A percentile compares a stretch with the other conserved stretches of the same genome.
phyloP scores from a whole-genome alignment of 2,113 vertebrate genomes.

The Phalacrocorax pelagicus region DNA sequence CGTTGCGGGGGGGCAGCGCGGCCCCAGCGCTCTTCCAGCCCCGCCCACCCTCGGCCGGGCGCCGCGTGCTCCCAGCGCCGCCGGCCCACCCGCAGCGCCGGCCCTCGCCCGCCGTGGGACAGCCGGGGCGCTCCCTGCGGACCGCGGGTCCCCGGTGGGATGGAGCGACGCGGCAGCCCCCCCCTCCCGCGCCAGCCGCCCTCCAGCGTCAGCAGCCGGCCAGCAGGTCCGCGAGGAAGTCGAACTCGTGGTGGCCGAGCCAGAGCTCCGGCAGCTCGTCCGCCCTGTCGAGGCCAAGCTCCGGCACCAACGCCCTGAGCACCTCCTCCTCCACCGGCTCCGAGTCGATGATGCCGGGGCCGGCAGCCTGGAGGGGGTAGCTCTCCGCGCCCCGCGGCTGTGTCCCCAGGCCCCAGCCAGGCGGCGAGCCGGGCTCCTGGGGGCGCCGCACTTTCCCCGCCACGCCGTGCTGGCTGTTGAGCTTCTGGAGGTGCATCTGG shows the following conservation, averaged over 20 bases:
- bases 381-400: background rate
- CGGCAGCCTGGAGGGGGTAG: background rate
- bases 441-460: background rate
- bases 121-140: no score
- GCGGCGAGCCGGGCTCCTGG: background rate
- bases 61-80: no score
- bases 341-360: conserved; percentile 75
- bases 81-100: no score
- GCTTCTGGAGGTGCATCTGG: conserved; percentile 86
- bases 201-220: conserved; percentile 65
- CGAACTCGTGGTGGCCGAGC: conserved; percentile 87
- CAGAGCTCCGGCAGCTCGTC: conserved; percentile 87
- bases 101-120: no score
- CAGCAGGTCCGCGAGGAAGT: conserved; percentile 79
- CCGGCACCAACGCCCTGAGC: conserved; percentile 83
- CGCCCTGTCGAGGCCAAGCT: conserved; percentile 82
- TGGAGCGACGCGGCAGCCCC: background rate
- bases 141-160: no score
- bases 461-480: conserved; percentile 83
- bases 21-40: no score
- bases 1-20: no score
- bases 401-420: conserved; percentile 45
- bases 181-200: background rate
- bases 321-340: conserved; percentile 84
- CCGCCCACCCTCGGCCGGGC: no score